phyloP scores from a whole-genome alignment of 2,888 invertebrate genomes.

The Scaptomyza reducta region DNA sequence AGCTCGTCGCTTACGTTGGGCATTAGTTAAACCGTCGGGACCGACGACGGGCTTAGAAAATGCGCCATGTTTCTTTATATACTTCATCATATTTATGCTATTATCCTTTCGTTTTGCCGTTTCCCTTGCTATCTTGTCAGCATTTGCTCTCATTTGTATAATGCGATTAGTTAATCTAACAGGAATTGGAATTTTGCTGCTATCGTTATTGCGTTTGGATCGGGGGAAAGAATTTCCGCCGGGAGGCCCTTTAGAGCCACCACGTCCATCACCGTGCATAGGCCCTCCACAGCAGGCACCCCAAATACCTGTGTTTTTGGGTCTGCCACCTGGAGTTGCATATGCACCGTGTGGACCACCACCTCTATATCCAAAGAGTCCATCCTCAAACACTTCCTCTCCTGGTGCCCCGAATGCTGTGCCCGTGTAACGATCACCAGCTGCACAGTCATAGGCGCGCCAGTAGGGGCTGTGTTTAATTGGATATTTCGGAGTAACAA shows the following conservation, averaged over 20 bases:
- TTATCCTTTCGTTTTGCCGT: neutral
- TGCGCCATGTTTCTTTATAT: neutral
- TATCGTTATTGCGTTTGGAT: neutral
- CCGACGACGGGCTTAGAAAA: conserved; percentile 19
- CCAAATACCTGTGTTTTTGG: conserved; percentile 1
- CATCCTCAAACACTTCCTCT: conserved; percentile 57
- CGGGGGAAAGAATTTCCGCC: neutral
- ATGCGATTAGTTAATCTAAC: conserved; percentile 9
- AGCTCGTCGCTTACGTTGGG: conserved; percentile 39
- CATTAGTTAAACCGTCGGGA: conserved; percentile 44
- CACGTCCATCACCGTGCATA: conserved; percentile 16
- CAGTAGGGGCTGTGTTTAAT: conserved; percentile 55
- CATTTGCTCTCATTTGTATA: neutral
- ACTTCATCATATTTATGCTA: conserved; percentile 1
- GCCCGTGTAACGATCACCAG: conserved; percentile 55
- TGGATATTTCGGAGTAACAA: conserved; percentile 48
- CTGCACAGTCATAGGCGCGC: conserved; percentile 71
- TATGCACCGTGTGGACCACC: conserved; percentile 50
- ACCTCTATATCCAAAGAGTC: conserved; percentile 44
- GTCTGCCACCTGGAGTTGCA: neutral
- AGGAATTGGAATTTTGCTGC: neutral
- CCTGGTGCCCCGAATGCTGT: conserved; percentile 42
- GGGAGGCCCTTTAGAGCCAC: neutral
- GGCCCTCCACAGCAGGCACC: conserved; percentile 10
- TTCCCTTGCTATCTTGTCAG: neutral